phyloP scores from a whole-genome alignment of 2,113 vertebrate genomes.

The Phrynosoma blainvillii region DNA sequence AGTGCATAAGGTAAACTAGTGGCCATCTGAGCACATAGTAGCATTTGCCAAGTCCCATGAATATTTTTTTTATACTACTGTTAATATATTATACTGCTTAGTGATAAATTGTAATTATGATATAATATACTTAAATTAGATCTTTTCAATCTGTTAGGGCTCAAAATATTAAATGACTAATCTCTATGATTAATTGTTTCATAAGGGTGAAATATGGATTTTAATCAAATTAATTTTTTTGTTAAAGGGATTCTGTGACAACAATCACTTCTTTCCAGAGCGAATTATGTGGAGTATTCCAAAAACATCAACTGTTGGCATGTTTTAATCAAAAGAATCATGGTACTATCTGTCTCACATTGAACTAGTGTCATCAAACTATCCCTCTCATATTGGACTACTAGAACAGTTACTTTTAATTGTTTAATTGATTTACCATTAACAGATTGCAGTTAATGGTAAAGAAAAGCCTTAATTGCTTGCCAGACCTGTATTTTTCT shows the following conservation, averaged over 20 bases:
- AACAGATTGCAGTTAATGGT: background rate
- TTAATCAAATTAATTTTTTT: background rate
- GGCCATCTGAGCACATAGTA: background rate
- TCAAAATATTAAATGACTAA: background rate
- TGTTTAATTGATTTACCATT: conserved; percentile 1
- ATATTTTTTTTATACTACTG: background rate
- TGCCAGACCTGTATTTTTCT: background rate
- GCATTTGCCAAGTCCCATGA: background rate
- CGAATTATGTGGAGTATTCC: background rate
- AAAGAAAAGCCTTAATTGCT: background rate
- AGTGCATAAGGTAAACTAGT: background rate
- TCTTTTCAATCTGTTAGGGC: background rate
- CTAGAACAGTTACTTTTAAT: background rate
- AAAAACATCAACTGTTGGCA: background rate
- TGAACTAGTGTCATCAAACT: background rate
- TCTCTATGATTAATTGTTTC: background rate
- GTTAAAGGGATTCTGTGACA: no score
- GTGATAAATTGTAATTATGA: background rate
- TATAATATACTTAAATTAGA: background rate
- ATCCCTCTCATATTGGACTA: background rate
- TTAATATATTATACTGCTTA: background rate
- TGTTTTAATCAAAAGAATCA: background rate
- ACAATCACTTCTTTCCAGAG: no score
- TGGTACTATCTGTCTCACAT: background rate
- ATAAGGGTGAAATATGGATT: background rate